Conservation (phyloP, 2,888 invertebrate species). For the Halictus quadricinctus region DNA sequence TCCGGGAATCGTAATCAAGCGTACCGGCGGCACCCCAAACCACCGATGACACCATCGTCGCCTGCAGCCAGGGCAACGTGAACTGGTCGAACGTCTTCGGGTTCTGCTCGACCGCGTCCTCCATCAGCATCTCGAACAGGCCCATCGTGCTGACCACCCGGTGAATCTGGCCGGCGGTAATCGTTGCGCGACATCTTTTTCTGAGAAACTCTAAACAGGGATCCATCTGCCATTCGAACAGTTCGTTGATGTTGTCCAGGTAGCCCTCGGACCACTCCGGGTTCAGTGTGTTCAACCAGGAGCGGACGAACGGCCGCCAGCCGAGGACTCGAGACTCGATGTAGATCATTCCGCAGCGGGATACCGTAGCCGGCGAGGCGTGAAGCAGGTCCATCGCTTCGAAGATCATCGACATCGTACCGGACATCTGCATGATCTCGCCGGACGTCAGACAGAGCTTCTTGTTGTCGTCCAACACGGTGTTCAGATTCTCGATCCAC, state of each 20-base stretch:
- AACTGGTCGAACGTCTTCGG: constrained; percentile 88
- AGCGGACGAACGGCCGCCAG: constrained; percentile 90
- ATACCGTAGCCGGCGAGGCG: constrained; percentile 94
- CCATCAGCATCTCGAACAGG: constrained; percentile 90
- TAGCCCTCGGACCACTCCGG: constrained; percentile 87
- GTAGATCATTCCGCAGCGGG: constrained; percentile 95
- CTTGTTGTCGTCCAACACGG: constrained; percentile 94
- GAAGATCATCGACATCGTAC: constrained; percentile 93
- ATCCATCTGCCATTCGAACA: constrained; percentile 92
- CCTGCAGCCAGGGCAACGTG: constrained; percentile 89
- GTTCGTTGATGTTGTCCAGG: constrained; percentile 84
- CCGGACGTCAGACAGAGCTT: constrained; percentile 94
- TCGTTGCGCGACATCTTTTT: constrained; percentile 87
- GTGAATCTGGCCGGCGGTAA: constrained; percentile 89
- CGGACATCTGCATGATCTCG: constrained; percentile 91
- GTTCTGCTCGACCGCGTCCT: constrained; percentile 87
- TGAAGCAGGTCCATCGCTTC: constrained; percentile 94
- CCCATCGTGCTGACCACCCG: constrained; percentile 88
- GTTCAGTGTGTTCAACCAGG: constrained; percentile 89
- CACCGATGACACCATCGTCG: constrained; percentile 88
- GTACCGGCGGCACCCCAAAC: constrained; percentile 95
- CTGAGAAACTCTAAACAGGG: constrained; percentile 89
- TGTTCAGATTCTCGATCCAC: constrained; percentile 96
- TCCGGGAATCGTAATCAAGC: constrained; percentile 88
- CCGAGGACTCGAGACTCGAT: constrained; percentile 93